Conservation (phyloP, 2,888 invertebrate species). For the Cyclophora albipunctata region DNA sequence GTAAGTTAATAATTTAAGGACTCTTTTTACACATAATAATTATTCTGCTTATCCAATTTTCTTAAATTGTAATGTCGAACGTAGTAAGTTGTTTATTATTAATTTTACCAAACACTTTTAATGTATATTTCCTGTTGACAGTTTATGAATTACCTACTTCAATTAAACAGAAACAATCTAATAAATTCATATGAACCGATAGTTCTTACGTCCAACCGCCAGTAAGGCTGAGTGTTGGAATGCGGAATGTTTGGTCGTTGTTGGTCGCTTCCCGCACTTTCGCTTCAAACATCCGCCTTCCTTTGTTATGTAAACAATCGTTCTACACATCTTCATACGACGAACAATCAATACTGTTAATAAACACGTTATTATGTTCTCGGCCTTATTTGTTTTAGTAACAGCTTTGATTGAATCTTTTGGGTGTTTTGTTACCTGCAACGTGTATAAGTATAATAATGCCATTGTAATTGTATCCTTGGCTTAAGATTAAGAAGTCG, state of each 20-base stretch:
- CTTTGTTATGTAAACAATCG: slow-evolving; percentile 46
- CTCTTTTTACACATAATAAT: no score
- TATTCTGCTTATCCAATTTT: no score
- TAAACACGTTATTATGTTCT: slow-evolving; percentile 29
- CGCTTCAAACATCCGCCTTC: slow-evolving; percentile 65
- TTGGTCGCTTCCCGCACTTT: slow-evolving; percentile 56
- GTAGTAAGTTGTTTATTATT: no score
- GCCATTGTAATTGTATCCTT: neutral
- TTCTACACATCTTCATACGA: slow-evolving; percentile 29
- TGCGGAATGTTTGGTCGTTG: slow-evolving; percentile 60
- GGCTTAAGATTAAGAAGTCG: no score
- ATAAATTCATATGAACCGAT: no score
- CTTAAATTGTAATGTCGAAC: no score
- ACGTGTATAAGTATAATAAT: slow-evolving; percentile 1
- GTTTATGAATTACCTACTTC: no score
- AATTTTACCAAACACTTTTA: no score
- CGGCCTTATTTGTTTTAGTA: slow-evolving; percentile 23
- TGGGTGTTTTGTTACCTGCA: neutral
- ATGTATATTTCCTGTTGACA: no score
- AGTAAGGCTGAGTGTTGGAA: slow-evolving; percentile 29
- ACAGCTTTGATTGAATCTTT: slow-evolving; percentile 19
- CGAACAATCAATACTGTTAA: slow-evolving; percentile 31
- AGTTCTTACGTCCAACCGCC: no score
- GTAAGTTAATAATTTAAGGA: no score
- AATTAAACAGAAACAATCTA: no score